Evolutionary conservation across 2,888 invertebrate species (phyloP).

Genomic region (Mesopsocus fuscifrons): DNA sequence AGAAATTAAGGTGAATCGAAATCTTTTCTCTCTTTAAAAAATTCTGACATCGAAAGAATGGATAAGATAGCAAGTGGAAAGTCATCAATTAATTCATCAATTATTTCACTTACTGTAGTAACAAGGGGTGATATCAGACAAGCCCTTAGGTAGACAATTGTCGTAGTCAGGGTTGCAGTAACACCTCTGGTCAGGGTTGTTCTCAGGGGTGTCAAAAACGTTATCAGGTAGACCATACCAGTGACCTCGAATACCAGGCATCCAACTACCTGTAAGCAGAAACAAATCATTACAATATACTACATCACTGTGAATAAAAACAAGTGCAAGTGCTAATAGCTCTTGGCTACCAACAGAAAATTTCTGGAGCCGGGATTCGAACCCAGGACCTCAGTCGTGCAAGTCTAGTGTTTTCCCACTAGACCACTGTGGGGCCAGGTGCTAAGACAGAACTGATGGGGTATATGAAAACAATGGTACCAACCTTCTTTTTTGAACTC

Average conservation of each 20-base stretch:
- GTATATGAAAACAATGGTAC: too few species aligned
- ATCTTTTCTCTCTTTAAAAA: neutral
- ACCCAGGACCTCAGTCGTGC: too few species aligned
- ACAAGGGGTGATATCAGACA: constrained; percentile 49
- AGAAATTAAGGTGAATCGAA: neutral
- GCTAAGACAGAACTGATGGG: too few species aligned
- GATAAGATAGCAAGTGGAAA: neutral
- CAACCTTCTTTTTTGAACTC: constrained; percentile 24
- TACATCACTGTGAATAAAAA: too few species aligned
- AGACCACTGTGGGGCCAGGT: too few species aligned
- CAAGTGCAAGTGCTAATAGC: too few species aligned
- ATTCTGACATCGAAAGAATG: neutral
- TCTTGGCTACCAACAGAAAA: too few species aligned
- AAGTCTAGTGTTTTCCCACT: too few species aligned
- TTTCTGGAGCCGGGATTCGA: too few species aligned
- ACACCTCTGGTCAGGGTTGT: constrained; percentile 41
- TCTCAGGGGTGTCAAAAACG: constrained; percentile 33
- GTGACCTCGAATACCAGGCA: constrained; percentile 35
- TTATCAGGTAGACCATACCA: constrained; percentile 38
- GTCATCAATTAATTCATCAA: neutral
- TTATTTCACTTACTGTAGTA: constrained; percentile 39
- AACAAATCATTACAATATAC: neutral
- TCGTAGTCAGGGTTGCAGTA: constrained; percentile 32
- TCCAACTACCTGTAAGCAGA: constrained; percentile 16
- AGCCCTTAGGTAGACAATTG: constrained; percentile 35